These are phyloP conservation scores for Ceyx margarethae DNA, from an alignment of 2,113 vertebrate genomes.

Conservation along the genomic window DNA sequence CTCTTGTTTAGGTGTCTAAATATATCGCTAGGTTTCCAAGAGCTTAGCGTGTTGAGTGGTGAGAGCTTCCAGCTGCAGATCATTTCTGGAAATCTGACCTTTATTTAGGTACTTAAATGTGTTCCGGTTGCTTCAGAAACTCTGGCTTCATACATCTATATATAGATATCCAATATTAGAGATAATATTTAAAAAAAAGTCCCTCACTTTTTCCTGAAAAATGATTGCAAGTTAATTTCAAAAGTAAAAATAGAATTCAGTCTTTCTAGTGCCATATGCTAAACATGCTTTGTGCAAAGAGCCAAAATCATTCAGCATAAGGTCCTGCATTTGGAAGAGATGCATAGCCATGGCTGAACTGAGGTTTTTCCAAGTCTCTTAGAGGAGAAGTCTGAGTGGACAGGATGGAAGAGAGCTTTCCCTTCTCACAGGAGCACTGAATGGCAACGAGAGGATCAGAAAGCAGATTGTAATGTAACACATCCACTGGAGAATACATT, in stretches of 20 bases:
- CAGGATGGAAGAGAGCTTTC: neutral
- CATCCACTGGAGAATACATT: neutral
- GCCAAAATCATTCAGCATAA: neutral
- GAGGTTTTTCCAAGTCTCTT: neutral
- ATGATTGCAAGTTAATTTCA: neutral
- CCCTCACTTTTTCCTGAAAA: neutral
- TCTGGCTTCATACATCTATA: neutral
- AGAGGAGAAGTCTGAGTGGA: neutral
- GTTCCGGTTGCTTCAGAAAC: neutral
- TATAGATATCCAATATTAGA: neutral
- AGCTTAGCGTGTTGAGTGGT: neutral
- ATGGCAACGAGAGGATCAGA: neutral
- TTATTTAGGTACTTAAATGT: neutral
- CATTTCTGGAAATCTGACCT: constrained; percentile 22
- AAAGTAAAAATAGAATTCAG: neutral
- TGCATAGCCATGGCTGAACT: neutral
- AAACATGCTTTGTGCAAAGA: neutral
- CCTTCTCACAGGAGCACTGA: neutral
- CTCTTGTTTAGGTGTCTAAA: neutral
- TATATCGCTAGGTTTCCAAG: neutral
- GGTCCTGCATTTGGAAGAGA: neutral
- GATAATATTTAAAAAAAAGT: neutral
- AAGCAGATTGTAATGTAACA: neutral
- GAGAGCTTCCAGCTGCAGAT: constrained; percentile 37
- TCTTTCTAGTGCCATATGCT: neutral